Base-by-base conservation (phyloP, 2,888 invertebrate genomes). In the Panopea generosa region DNA sequence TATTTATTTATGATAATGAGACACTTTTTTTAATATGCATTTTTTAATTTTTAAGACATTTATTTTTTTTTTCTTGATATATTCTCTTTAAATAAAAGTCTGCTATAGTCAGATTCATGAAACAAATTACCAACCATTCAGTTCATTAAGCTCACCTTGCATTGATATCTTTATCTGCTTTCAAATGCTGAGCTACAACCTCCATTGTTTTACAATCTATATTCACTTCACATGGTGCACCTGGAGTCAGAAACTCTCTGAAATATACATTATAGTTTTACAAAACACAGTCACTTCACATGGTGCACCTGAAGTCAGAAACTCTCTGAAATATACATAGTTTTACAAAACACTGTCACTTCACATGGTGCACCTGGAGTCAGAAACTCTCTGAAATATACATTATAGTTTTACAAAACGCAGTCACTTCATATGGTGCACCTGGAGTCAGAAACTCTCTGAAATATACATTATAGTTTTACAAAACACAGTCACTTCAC, bases 141-240 rank as follows among this genome's bases (percentile, higher is more conserved):
- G n/a, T n/a, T n/a, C n/a, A n/a, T n/a, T n/a, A n/a, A 33, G 11
- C 33, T 33, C 82, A 74, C 79, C 71, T 68, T 52, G 52, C 33
- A 61, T 65, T 66, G 27, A 63, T 22, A 20, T 81, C 82, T 95
- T 94, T 89, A 20, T 96, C 95, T 96, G 85, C 94, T 89, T 96
- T 96, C 92, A 97, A 94, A 86, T 96, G 96, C 88, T 96, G 95
- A 80, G 96, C 95, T 29, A 97, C 97, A 87, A 95, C 95, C 91
- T 98, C 98, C 94, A 98, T 97, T 1, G 99, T 99, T 91, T 98
- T 97, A 55, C 98, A 96, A 91, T 99, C 99, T 85, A 99, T 98
- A 93, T 99, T 99, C 83, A 99, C 98, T 94, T 99, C 98, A 91
- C 97, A 97, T 1, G 97, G 97, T 52, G 98, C 98, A 67, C 98